Evolutionary conservation across 2,113 vertebrate species (phyloP).

Genomic region (Rhinolophus sinicus): DNA sequence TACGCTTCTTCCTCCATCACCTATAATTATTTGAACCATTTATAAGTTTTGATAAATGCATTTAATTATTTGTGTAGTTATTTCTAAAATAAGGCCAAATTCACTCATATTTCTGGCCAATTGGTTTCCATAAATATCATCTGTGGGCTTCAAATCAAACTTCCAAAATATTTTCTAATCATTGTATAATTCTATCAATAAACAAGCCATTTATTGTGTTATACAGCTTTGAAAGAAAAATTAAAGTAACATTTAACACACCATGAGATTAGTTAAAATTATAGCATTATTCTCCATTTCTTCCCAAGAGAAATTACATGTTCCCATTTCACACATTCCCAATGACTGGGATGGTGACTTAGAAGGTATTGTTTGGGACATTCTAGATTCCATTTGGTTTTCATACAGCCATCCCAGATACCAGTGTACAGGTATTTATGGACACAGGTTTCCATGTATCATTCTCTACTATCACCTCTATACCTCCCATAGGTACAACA

Average conservation of each 20-base stretch:
- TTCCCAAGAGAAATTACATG: slow-evolving; percentile 25
- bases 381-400: background rate
- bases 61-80: slow-evolving; percentile 3
- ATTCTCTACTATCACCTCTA: background rate
- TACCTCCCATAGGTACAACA: background rate
- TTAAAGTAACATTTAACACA: slow-evolving; percentile 54
- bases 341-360: background rate
- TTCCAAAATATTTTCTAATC: slow-evolving; percentile 56
- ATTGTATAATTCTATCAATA: slow-evolving; percentile 17
- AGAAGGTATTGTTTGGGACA: background rate
- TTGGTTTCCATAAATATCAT: background rate
- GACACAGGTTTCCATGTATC: background rate
- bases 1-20: background rate
- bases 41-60: background rate
- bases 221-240: slow-evolving; percentile 3
- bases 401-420: background rate
- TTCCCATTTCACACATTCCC: background rate
- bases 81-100: slow-evolving; percentile 43
- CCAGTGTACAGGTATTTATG: background rate
- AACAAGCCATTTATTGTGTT: slow-evolving; percentile 37
- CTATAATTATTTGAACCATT: background rate
- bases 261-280: slow-evolving; percentile 61
- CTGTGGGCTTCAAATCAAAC: slow-evolving; percentile 35
- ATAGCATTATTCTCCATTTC: slow-evolving; percentile 18
- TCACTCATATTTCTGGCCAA: background rate